Evolutionary conservation across 2,888 invertebrate genomes (phyloP).

Genomic region (Magallana nippona): DNA sequence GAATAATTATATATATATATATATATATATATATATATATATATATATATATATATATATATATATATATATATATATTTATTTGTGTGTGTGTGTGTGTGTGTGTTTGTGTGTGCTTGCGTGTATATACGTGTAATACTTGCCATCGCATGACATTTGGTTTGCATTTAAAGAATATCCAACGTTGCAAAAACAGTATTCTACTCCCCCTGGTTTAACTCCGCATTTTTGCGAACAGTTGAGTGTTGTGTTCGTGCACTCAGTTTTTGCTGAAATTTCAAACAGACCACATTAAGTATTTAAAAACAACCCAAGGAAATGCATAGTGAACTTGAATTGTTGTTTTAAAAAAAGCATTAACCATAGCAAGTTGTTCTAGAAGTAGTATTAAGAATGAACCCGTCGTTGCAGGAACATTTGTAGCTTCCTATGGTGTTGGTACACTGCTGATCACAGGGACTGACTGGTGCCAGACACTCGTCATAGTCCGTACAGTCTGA

Average conservation of each 20-base stretch:
- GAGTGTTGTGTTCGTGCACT: constrained; percentile 21
- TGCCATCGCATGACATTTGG: neutral
- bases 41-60: no score
- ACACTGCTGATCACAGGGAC: constrained; percentile 42
- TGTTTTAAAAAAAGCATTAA: neutral
- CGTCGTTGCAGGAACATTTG: constrained; percentile 53
- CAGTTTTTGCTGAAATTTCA: neutral
- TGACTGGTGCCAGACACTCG: constrained; percentile 10
- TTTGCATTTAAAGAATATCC: constrained; percentile 26
- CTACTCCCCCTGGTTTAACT: neutral
- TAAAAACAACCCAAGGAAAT: no score
- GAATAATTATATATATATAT: no score
- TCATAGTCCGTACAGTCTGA: constrained; percentile 30
- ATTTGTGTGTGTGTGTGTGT: no score
- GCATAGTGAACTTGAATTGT: no score
- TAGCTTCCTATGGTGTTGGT: constrained; percentile 53
- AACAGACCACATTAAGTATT: neutral
- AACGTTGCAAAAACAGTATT: constrained; percentile 36
- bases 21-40: no score
- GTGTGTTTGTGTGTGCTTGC: no score
- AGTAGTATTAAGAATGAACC: constrained; percentile 43
- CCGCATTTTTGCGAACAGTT: constrained; percentile 36
- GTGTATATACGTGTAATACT: neutral
- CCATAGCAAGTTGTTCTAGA: neutral
- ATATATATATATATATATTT: neutral